phyloP scores from a whole-genome alignment of 2,113 vertebrate genomes.

The Festucalex cinctus region DNA sequence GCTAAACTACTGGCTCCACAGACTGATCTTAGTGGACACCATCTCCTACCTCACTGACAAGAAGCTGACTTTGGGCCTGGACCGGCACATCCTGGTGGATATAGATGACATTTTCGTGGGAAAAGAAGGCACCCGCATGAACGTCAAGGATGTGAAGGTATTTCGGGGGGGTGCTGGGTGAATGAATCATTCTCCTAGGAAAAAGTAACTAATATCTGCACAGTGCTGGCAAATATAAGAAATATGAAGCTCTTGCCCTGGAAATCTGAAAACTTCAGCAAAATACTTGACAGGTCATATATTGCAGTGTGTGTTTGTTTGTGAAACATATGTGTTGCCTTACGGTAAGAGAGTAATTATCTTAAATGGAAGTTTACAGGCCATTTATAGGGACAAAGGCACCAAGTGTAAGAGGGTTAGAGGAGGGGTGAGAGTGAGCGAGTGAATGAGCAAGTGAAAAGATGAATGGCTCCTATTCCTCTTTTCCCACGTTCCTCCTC shows the following conservation, averaged over 20 bases:
- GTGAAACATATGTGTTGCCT: constrained; percentile 42
- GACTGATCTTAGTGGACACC: constrained; percentile 89
- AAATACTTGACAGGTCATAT: constrained; percentile 28
- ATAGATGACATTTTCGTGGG: constrained; percentile 96
- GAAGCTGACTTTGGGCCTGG: constrained; percentile 83
- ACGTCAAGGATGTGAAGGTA: constrained; percentile 94
- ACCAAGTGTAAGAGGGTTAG: constrained; percentile 50
- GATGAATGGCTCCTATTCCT: constrained; percentile 76
- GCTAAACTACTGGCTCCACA: constrained; percentile 92
- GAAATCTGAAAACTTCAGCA: constrained; percentile 20
- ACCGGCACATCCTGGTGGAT: constrained; percentile 91
- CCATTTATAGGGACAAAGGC: constrained; percentile 73
- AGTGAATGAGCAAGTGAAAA: constrained; percentile 62
- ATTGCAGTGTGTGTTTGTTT: constrained; percentile 17
- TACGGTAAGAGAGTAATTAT: constrained; percentile 54
- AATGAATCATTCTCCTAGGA: neutral
- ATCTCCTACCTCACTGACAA: constrained; percentile 88
- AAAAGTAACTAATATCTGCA: constrained; percentile 13
- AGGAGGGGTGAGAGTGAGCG: constrained; percentile 48
- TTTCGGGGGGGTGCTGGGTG: constrained; percentile 36
- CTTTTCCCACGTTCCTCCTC: constrained; percentile 75
- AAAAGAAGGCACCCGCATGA: constrained; percentile 96
- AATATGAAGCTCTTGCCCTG: constrained; percentile 19
- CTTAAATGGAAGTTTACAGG: constrained; percentile 63
- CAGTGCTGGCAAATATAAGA: constrained; percentile 7